These are phyloP conservation scores for Troglohyphantes excavatus DNA, from an alignment of 2,888 invertebrate species.

Conservation along the genomic window DNA sequence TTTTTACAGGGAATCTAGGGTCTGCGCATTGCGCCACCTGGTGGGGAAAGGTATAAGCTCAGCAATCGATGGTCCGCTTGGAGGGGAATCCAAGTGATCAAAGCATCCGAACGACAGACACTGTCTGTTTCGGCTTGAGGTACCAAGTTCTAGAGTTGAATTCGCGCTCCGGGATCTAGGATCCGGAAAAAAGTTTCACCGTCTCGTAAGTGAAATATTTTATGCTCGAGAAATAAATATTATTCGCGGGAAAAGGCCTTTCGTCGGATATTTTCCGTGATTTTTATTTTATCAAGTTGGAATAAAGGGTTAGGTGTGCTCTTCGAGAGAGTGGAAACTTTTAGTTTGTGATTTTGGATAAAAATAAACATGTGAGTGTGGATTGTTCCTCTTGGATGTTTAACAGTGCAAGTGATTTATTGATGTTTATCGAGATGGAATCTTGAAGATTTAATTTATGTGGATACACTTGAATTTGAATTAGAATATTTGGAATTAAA, in stretches of 20 bases:
- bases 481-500: too few species aligned
- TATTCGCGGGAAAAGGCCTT: background rate
- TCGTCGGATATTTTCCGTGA: background rate
- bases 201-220: background rate
- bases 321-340: too few species aligned
- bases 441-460: too few species aligned
- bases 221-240: background rate
- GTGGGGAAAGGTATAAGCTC: constrained; percentile 30
- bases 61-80: constrained; percentile 39
- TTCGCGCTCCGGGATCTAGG: background rate
- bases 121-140: constrained; percentile 64
- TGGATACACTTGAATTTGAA: too few species aligned
- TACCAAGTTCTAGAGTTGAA: constrained; percentile 22
- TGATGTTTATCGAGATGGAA: background rate
- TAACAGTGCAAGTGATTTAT: background rate
- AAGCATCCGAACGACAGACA: constrained; percentile 55
- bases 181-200: constrained; percentile 15
- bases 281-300: background rate
- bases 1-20: constrained; percentile 22
- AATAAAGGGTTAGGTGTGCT: background rate
- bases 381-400: background rate
- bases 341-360: background rate
- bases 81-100: constrained; percentile 70
- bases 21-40: constrained; percentile 49
- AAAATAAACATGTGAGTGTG: background rate